Evolutionary conservation across 2,113 vertebrate genomes (phyloP).

Genomic region (Patagioenas fasciata): DNA sequence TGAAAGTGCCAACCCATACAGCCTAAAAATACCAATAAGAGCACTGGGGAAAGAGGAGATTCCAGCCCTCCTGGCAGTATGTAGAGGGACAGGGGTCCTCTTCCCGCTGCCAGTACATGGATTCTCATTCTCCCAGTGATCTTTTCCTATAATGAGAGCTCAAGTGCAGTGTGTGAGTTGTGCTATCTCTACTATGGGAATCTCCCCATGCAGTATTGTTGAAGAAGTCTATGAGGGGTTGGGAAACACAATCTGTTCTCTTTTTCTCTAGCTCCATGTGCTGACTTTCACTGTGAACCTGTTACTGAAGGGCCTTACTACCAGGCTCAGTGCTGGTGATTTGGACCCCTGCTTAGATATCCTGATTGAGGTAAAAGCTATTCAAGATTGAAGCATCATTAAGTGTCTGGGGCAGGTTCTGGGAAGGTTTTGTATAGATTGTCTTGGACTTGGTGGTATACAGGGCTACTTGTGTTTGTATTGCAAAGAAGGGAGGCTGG

Average conservation of each 20-base stretch:
- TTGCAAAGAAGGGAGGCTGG: neutral
- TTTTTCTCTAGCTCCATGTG: constrained; percentile 86
- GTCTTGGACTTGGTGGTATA: neutral
- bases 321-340: constrained; percentile 83
- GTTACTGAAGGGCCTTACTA: constrained; percentile 81
- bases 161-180: neutral
- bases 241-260: neutral
- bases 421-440: neutral
- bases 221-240: neutral
- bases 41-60: neutral
- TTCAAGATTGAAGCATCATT: neutral
- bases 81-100: neutral
- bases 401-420: neutral
- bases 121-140: neutral
- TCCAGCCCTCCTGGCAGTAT: neutral
- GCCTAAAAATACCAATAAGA: neutral
- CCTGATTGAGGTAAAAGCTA: constrained; percentile 82
- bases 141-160: neutral
- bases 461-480: neutral
- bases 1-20: neutral
- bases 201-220: neutral
- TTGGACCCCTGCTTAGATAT: constrained; percentile 90
- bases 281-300: constrained; percentile 92
- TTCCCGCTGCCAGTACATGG: neutral
- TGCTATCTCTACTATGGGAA: neutral